phyloP scores from a whole-genome alignment of 2,797 vertebrate genomes.

The Gouania willdenowi region DNA sequence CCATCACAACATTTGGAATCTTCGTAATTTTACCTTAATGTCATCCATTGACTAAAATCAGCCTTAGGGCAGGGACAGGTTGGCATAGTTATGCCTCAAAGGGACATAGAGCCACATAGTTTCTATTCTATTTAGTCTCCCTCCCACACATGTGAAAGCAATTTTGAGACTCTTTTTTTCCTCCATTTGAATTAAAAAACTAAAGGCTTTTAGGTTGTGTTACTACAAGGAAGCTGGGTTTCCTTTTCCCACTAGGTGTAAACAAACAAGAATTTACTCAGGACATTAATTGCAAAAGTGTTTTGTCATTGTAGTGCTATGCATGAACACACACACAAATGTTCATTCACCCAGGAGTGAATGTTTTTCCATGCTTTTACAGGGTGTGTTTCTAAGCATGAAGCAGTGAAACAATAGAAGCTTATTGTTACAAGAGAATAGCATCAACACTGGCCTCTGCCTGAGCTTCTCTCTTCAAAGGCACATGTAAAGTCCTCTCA shows the following conservation, averaged over 20 bases:
- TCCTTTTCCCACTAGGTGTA: conserved; percentile 5
- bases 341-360: conserved; percentile 16
- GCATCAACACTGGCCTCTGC: conserved; percentile 7
- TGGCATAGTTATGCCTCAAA: conserved; percentile 4
- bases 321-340: background rate
- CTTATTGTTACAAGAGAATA: conserved; percentile 64
- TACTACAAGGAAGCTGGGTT: background rate
- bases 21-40: no score
- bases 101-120: conserved; percentile 17
- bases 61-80: conserved; percentile 3
- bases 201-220: background rate
- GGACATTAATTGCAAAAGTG: conserved; percentile 9
- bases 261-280: background rate
- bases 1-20: no score
- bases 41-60: conserved; percentile 7
- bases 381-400: conserved; percentile 63
- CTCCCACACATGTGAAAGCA: no score
- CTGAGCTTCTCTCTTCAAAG: background rate
- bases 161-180: no score
- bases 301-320: conserved; percentile 11
- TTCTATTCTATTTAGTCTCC: no score
- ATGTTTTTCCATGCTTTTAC: conserved; percentile 41
- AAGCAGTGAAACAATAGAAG: conserved; percentile 56
- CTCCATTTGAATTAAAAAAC: background rate
- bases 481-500: conserved; percentile 7